Evolutionary conservation across 2,888 invertebrate genomes (phyloP), one percentile per base, ranked within the genome.

Genomic region (Ornithoptera priamus): DNA sequence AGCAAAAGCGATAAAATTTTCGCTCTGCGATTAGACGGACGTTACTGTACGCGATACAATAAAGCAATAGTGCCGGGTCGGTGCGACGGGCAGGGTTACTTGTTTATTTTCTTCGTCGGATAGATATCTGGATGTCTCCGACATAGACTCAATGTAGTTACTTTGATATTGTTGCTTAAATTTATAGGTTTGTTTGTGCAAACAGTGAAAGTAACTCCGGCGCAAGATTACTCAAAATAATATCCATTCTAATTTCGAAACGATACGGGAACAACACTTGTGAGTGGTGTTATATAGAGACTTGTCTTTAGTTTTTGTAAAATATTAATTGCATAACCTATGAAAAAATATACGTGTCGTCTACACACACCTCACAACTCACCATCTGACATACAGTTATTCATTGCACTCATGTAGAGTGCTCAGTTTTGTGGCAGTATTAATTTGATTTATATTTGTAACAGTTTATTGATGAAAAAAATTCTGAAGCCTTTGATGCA

Each of bases 111-210:
- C 62, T 63, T 53, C 22, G 6, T 18, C 65, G 17, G 30, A 15
- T 59, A 59, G 66, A 70, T 67, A 67, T 63, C 63, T 70, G 60
- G 63, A 60, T 57, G 62, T 53, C 18, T 22, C 67, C 50, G 59
- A 62, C 62, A 58, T 65, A 42, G 62, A 62, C 66, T 50, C 59
- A 22, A 57, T 42, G 63, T 65, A 66, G 62, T 66, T 67, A 70
- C 59, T 70, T 53, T 60, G 67, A 63, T 67, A 67, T 64, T 56
- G 70, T 36, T 67, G 24, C 60, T 62, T 63, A 64, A 70, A 70
- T 70, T 67, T 65, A 70, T 70, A 67, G 63, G 67, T 67, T 70
- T 67, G 63, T 64, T 50, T 70, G 67, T 67, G 56, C 42, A 66
- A 70, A 70, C 63, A 53, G 17, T 58, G 36, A 62, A 58, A 46